Percentiles rank a stretch among this genome's conserved stretches.
These are phyloP conservation scores for Epinephelus moara DNA, from an alignment of 2,113 vertebrate species.

Conservation along the genomic window DNA sequence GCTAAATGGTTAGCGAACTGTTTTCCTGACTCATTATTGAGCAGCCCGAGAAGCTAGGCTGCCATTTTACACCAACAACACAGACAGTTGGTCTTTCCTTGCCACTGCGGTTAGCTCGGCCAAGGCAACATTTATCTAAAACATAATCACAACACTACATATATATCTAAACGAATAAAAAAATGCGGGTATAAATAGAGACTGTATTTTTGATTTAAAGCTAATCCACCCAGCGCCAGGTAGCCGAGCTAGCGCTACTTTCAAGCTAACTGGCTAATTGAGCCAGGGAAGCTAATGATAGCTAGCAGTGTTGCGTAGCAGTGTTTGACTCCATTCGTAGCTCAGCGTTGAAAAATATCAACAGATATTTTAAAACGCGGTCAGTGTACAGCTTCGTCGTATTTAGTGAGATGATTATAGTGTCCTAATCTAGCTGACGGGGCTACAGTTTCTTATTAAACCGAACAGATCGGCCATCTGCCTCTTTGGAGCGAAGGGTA, in stretches of 20 bases:
- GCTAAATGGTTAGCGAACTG: constrained; percentile 74
- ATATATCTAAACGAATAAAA: accelerated
- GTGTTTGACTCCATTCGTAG: constrained; percentile 19
- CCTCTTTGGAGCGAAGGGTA: not conserved
- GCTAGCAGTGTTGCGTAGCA: constrained; percentile 71
- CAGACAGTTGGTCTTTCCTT: not conserved
- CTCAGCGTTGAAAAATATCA: not conserved
- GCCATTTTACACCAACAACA: constrained; percentile 79
- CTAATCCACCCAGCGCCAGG: not conserved
- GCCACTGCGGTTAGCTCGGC: not conserved
- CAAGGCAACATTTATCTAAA: accelerated
- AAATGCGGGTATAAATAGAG: too few relatives aligned
- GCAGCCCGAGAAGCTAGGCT: constrained; percentile 67
- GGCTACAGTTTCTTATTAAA: not conserved
- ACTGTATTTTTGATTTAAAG: not conserved
- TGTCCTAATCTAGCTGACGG: too few relatives aligned
- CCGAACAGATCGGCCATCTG: not conserved
- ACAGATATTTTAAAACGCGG: accelerated
- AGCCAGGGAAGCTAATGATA: constrained; percentile 45
- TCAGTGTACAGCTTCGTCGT: accelerated
- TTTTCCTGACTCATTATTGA: constrained; percentile 85
- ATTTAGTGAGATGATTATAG: not conserved
- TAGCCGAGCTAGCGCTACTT: constrained; percentile 5
- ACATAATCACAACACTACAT: accelerated
- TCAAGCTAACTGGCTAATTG: constrained; percentile 66